These are phyloP conservation scores for Eumerus sabulonum DNA, from an alignment of 2,888 invertebrate species.

Conservation along the genomic window DNA sequence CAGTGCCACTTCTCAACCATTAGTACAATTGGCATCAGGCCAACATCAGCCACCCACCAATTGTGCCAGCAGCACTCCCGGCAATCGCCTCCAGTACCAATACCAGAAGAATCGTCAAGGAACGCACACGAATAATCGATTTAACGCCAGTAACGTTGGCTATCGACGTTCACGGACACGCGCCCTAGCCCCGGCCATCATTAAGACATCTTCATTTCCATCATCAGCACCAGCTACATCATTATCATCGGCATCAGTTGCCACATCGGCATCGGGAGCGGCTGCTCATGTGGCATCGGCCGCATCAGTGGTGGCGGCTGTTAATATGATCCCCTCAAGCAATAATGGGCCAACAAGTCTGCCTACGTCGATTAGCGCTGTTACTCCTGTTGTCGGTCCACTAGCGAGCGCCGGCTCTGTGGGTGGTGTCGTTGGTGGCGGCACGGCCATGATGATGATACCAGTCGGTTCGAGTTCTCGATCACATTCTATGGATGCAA, in stretches of 20 bases:
- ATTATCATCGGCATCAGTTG: constrained; percentile 53
- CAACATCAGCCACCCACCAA: constrained; percentile 40
- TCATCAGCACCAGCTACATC: constrained; percentile 63
- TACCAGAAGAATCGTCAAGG: constrained; percentile 77
- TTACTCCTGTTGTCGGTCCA: constrained; percentile 54
- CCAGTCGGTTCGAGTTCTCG: constrained; percentile 72
- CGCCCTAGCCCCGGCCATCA: constrained; percentile 73
- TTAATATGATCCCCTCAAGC: constrained; percentile 62
- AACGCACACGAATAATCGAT: constrained; percentile 76
- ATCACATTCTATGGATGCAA: constrained; percentile 78
- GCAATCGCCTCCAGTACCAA: constrained; percentile 72
- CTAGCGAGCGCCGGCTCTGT: constrained; percentile 54
- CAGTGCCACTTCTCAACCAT: constrained; percentile 16
- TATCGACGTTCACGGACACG: constrained; percentile 76
- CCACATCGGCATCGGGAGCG: constrained; percentile 46
- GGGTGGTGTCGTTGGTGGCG: constrained; percentile 59
- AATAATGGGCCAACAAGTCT: constrained; percentile 66
- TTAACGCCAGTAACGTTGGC: constrained; percentile 72
- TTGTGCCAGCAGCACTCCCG: constrained; percentile 65
- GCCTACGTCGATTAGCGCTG: constrained; percentile 64
- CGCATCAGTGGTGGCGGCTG: constrained; percentile 38
- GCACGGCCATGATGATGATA: constrained; percentile 65
- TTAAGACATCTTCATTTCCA: constrained; percentile 69
- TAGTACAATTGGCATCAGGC: constrained; percentile 16
- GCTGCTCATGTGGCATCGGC: constrained; percentile 14